A percentile compares a stretch with the other conserved stretches of the same genome.
phyloP scores from a whole-genome alignment of 2,113 vertebrate genomes.

The Apistogramma diplotaenia region DNA sequence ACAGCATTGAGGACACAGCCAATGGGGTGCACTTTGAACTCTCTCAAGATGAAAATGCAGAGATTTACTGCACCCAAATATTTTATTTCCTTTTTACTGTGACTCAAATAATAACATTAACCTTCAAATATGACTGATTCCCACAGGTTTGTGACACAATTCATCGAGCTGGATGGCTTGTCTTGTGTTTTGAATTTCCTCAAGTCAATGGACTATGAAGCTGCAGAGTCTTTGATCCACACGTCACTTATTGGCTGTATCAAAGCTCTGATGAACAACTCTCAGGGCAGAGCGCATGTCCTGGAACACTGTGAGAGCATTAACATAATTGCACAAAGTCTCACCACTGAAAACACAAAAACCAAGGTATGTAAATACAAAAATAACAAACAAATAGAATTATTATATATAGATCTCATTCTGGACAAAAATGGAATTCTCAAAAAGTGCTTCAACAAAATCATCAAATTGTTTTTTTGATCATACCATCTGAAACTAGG shows the following conservation, averaged over 20 bases:
- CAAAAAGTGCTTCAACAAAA: too few species aligned
- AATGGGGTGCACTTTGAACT: slow-evolving; percentile 80
- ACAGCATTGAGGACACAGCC: slow-evolving; percentile 93
- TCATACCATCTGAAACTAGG: too few species aligned
- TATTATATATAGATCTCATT: too few species aligned
- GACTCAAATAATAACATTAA: too few species aligned
- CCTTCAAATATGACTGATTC: not conserved
- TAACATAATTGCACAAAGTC: slow-evolving; percentile 90
- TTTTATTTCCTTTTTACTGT: not conserved
- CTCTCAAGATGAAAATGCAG: not conserved
- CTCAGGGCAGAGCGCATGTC: slow-evolving; percentile 90
- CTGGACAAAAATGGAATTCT: too few species aligned
- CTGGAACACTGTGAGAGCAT: slow-evolving; percentile 91
- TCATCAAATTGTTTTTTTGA: too few species aligned
- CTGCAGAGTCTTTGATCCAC: slow-evolving; percentile 89
- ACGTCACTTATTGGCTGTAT: slow-evolving; percentile 95
- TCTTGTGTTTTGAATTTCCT: slow-evolving; percentile 91
- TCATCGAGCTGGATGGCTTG: slow-evolving; percentile 92
- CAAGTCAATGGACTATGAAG: slow-evolving; percentile 91
- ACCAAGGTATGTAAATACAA: slow-evolving; percentile 81
- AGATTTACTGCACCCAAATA: not conserved
- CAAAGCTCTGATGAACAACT: slow-evolving; percentile 97
- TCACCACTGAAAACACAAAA: slow-evolving; percentile 90
- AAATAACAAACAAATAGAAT: too few species aligned
- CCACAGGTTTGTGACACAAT: slow-evolving; percentile 88